Percentiles rank a stretch among this genome's conserved stretches.
Conservation (phyloP, 2,797 vertebrate species). For the Cynodonichthys magdalenae region DNA sequence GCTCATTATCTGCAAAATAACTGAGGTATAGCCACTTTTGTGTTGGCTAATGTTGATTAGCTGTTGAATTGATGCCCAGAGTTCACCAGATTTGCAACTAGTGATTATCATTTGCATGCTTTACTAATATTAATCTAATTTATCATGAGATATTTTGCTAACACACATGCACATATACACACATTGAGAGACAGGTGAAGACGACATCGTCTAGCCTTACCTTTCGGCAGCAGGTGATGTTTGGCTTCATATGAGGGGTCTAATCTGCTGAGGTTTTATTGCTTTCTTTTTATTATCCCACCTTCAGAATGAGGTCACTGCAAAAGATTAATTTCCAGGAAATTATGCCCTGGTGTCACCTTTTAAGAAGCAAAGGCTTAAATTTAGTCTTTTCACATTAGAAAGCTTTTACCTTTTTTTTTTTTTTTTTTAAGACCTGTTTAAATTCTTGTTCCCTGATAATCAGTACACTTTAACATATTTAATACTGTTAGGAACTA, state of each 20-base stretch:
- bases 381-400: not conserved
- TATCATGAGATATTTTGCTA: too few species aligned
- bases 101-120: too few species aligned
- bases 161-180: too few species aligned
- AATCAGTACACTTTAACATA: not conserved
- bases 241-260: not conserved
- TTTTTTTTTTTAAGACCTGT: not conserved
- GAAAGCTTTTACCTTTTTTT: not conserved
- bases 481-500: not conserved
- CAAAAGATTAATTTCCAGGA: slow-evolving; percentile 1
- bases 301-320: slow-evolving; percentile 1
- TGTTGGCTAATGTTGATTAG: too few species aligned
- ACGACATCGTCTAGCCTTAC: too few species aligned
- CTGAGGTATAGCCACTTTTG: too few species aligned
- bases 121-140: too few species aligned
- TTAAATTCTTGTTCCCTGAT: not conserved
- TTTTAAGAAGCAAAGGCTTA: not conserved
- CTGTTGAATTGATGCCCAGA: too few species aligned
- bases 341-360: not conserved
- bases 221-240: not conserved
- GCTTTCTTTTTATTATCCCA: slow-evolving; percentile 7
- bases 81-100: too few species aligned
- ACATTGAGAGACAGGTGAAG: too few species aligned
- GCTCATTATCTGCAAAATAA: too few species aligned
- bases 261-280: not conserved